Conservation (phyloP, 2,113 vertebrate species). For the Phyllopteryx taeniolatus region DNA sequence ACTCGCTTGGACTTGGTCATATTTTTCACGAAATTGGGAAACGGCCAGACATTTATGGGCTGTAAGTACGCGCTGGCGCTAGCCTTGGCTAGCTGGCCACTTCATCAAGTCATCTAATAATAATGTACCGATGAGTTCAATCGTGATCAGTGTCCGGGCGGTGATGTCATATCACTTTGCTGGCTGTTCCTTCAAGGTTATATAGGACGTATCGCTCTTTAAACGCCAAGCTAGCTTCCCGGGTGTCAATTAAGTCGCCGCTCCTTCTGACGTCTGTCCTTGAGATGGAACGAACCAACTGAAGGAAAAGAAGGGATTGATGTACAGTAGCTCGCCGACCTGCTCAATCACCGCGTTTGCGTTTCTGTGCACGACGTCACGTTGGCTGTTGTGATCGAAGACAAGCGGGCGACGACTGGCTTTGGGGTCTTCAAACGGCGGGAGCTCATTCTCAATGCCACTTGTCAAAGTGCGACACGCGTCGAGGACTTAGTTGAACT, state of each 20-base stretch:
- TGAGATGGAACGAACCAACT: slow-evolving; percentile 17
- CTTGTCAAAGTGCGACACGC: not conserved
- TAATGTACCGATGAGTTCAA: slow-evolving; percentile 29
- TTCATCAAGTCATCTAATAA: slow-evolving; percentile 38
- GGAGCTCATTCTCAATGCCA: not conserved
- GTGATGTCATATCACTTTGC: slow-evolving; percentile 26
- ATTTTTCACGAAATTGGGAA: slow-evolving; percentile 22
- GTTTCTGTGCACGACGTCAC: not conserved
- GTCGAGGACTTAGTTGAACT: not conserved
- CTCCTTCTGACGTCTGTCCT: slow-evolving; percentile 27
- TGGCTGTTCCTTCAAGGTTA: slow-evolving; percentile 38
- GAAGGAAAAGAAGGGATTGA: not conserved
- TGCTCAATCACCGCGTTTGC: not conserved
- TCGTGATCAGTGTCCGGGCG: slow-evolving; percentile 20
- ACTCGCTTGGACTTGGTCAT: slow-evolving; percentile 12
- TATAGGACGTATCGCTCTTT: slow-evolving; percentile 36
- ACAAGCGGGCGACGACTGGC: not conserved
- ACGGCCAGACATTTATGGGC: slow-evolving; percentile 12
- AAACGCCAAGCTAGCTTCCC: slow-evolving; percentile 49
- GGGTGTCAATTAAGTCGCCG: slow-evolving; percentile 23
- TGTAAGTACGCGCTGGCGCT: slow-evolving; percentile 18
- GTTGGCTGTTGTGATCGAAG: not conserved
- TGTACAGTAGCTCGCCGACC: not conserved
- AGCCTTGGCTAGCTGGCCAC: slow-evolving; percentile 44
- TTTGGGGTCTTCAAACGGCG: not conserved